A percentile compares a stretch with the other conserved stretches of the same genome.
phyloP scores from a whole-genome alignment of 2,797 vertebrate genomes.

The Miopithecus talapoin region DNA sequence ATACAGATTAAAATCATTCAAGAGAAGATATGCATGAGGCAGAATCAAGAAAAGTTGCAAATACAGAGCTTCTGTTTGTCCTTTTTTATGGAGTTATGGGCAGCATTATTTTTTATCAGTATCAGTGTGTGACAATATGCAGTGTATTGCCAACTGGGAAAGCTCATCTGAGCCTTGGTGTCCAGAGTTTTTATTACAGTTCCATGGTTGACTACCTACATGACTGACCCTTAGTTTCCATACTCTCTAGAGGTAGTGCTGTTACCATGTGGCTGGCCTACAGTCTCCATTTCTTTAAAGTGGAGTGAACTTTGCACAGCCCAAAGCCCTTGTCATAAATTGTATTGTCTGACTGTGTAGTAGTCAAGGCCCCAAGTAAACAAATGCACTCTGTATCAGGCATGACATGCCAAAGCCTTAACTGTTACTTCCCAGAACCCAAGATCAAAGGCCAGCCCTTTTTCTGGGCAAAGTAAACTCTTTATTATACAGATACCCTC shows the following conservation, averaged over 20 bases:
- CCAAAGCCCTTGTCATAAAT: not conserved
- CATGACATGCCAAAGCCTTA: not conserved
- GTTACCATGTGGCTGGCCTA: not conserved
- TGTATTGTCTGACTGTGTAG: not conserved
- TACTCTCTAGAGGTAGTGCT: not conserved
- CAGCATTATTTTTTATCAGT: not conserved
- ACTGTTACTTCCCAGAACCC: not conserved
- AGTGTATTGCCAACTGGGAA: not conserved
- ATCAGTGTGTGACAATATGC: not conserved
- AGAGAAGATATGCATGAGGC: not conserved
- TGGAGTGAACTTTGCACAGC: not conserved
- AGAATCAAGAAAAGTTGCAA: not conserved
- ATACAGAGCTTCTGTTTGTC: not conserved
- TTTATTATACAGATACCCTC: not conserved
- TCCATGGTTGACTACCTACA: not conserved
- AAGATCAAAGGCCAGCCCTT: not conserved
- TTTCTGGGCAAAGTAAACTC: not conserved
- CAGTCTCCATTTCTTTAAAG: not conserved
- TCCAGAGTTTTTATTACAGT: not conserved
- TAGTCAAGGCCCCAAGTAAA: not conserved
- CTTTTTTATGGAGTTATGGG: not conserved
- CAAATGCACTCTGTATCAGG: not conserved
- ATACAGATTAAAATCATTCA: conserved; percentile 13
- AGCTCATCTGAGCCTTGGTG: not conserved
- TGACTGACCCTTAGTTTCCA: not conserved